Percentiles rank a stretch among this genome's conserved stretches.
Conservation (phyloP, 2,888 invertebrate species). For the Vesta saturnalis region DNA sequence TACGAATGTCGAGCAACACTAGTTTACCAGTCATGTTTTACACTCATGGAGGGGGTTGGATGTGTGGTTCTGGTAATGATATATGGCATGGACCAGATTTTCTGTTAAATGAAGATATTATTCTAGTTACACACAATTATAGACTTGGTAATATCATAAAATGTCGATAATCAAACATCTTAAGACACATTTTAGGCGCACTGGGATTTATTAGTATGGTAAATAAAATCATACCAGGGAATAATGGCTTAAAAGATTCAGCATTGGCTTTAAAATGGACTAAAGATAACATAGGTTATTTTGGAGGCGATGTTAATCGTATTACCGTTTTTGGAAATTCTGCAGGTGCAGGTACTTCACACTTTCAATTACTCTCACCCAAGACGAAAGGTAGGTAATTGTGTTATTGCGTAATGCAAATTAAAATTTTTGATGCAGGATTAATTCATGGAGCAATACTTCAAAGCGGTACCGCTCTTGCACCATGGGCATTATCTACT, state of each 20-base stretch:
- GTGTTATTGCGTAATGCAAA: not conserved
- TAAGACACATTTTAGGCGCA: conserved; percentile 48
- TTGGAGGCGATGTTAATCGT: conserved; percentile 53
- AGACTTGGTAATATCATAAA: conserved; percentile 40
- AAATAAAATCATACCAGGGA: conserved; percentile 56
- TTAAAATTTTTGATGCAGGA: not conserved
- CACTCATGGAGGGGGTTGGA: conserved; percentile 79
- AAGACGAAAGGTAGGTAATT: conserved; percentile 49
- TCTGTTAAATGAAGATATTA: conserved; percentile 74
- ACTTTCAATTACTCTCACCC: conserved; percentile 58
- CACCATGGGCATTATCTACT: not conserved
- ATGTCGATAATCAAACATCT: not conserved
- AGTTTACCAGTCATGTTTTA: conserved; percentile 81
- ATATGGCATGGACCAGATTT: conserved; percentile 76
- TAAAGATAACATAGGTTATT: conserved; percentile 42
- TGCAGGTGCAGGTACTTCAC: conserved; percentile 59
- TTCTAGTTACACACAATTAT: conserved; percentile 63
- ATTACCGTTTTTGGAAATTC: conserved; percentile 59
- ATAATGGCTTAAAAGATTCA: conserved; percentile 45
- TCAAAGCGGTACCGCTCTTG: conserved; percentile 22
- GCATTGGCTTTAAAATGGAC: conserved; percentile 57
- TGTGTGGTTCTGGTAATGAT: conserved; percentile 72
- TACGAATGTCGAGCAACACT: no score
- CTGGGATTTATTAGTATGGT: conserved; percentile 51
- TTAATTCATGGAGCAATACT: conserved; percentile 21